A percentile compares a stretch with the other conserved stretches of the same genome.
phyloP scores from a whole-genome alignment of 2,113 vertebrate species.

The Myiozetetes cayanensis region DNA sequence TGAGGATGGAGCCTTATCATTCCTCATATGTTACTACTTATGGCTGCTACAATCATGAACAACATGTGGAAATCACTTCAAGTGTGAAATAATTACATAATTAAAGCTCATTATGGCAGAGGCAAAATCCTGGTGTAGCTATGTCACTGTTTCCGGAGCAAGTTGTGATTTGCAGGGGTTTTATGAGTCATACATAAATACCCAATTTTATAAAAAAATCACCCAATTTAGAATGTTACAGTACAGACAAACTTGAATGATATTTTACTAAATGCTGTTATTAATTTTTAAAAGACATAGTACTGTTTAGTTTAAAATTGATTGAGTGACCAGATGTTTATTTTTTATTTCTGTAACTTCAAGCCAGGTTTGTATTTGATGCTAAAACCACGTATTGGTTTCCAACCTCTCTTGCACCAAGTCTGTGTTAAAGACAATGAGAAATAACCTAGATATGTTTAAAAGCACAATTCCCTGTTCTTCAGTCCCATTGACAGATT shows the following conservation, averaged over 20 bases:
- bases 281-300: background rate
- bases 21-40: conserved; percentile 15
- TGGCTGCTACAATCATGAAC: background rate
- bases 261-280: background rate
- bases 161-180: background rate
- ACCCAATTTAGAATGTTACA: background rate
- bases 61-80: conserved; percentile 33
- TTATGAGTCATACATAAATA: background rate
- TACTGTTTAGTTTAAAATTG: background rate
- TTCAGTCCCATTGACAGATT: background rate
- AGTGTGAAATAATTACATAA: conserved; percentile 56
- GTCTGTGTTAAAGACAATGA: background rate
- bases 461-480: background rate
- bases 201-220: background rate
- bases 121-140: background rate
- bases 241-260: background rate
- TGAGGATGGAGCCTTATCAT: background rate
- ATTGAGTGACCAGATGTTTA: background rate
- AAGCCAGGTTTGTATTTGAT: background rate
- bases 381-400: background rate
- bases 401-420: background rate
- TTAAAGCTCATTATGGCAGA: conserved; percentile 28
- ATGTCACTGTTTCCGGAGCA: background rate
- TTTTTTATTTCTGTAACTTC: background rate
- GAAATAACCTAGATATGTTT: background rate